phyloP scores from a whole-genome alignment of 2,888 invertebrate genomes.

The Spatulosminthurus flaviceps region DNA sequence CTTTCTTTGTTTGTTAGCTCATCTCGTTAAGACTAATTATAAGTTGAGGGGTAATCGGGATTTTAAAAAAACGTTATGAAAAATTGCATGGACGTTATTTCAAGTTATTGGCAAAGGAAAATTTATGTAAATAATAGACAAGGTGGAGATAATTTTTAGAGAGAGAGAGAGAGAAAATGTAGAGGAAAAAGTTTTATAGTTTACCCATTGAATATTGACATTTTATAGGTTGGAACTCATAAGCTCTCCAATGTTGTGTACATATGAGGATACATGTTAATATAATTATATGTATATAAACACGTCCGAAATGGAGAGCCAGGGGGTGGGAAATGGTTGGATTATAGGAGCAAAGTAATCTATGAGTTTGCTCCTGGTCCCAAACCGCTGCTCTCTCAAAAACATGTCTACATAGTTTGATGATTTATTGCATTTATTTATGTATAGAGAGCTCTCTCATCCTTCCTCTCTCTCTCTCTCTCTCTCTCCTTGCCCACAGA shows the following conservation, averaged over 20 bases:
- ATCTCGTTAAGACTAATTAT: no score
- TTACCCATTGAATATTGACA: constrained; percentile 2
- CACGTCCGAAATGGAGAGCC: not conserved
- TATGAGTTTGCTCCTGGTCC: constrained; percentile 44
- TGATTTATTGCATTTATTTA: constrained; percentile 50
- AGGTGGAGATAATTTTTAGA: not conserved
- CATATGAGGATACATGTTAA: no score
- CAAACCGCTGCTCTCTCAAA: constrained; percentile 3
- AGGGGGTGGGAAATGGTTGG: constrained; percentile 13
- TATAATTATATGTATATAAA: no score
- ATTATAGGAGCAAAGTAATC: constrained; percentile 33
- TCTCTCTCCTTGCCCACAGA: not conserved
- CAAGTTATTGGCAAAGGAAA: no score
- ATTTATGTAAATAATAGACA: not conserved
- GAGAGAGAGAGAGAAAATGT: no score
- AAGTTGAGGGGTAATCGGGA: no score
- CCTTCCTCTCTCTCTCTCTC: no score
- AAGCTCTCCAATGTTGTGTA: not conserved
- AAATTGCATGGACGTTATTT: no score
- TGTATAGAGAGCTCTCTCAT: no score
- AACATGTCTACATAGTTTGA: not conserved
- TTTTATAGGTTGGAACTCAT: not conserved
- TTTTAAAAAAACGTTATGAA: no score
- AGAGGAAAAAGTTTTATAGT: no score
- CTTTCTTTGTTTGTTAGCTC: no score